phyloP scores from a whole-genome alignment of 2,113 vertebrate species.

The Boleophthalmus pectinirostris region DNA sequence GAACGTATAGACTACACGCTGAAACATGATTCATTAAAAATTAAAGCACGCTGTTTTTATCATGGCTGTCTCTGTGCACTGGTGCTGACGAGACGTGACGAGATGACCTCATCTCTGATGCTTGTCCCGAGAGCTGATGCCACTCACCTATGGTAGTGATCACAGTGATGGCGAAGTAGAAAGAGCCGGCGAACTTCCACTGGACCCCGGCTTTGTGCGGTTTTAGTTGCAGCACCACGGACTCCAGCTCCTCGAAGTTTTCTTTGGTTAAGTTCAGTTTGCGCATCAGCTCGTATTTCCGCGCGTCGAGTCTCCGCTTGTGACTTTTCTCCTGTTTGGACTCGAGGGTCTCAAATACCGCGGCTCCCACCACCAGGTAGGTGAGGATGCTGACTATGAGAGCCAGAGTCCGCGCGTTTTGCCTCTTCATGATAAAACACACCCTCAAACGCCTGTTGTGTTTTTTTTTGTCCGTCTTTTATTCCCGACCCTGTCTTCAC shows the following conservation, averaged over 20 bases:
- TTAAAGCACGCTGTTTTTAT: background rate
- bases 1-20: background rate
- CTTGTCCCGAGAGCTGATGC: too few species aligned
- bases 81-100: background rate
- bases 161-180: conserved; percentile 99
- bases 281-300: conserved; percentile 81
- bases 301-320: conserved; percentile 81
- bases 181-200: conserved; percentile 95
- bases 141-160: conserved; percentile 94
- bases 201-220: conserved; percentile 95
- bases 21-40: background rate
- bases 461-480: conserved; percentile 9
- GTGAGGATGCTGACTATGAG: conserved; percentile 96
- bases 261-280: conserved; percentile 90
- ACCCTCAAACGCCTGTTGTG: background rate
- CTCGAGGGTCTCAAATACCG: conserved; percentile 94
- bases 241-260: conserved; percentile 89
- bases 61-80: background rate
- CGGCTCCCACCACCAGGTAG: conserved; percentile 94
- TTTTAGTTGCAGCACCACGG: conserved; percentile 88
- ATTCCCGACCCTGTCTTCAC: conserved; percentile 55
- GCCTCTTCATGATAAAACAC: conserved; percentile 86
- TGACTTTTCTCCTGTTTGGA: conserved; percentile 89
- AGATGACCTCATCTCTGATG: background rate
- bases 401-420: conserved; percentile 91